Base-by-base conservation (phyloP, 2,797 vertebrate species). In the Prionace glauca region DNA sequence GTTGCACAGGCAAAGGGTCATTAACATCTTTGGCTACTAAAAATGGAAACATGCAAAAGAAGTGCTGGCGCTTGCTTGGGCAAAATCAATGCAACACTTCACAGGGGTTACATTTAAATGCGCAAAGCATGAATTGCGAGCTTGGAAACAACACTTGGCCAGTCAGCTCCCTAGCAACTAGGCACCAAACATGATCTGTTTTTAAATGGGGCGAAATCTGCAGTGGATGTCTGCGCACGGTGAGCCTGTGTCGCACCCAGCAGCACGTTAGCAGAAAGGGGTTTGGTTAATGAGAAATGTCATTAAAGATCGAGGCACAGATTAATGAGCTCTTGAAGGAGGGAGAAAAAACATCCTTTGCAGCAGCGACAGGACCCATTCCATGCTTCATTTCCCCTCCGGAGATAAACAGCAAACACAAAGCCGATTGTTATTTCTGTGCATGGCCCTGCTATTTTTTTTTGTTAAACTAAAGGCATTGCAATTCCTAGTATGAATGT, bases 81-180 rank as follows among this genome's bases (percentile, higher is more conserved):
- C 50, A 96, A 96, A 97, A 96, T 95, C 92, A 20, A 90, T 96
- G 4, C 0, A 91, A 96, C 96, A 96, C 96, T 96, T 79, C n/a
- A 95, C 95, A 86, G 86, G 96, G 96, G 96, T 95, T 96, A 90
- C 72, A 96, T 95, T 96, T 96, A 96, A 96, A 96, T 95, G 96
- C 92, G 72, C 84, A 69, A 79, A 86, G 50, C 60, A 69, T 62
- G 84, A 96, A 96, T 96, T 93, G 84, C 26, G 86, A 0, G 3
- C 96, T 95, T 96, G 90, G 96, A 97, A 97, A 96, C 95, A 96
- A 24, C 45, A 20, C 95, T 96, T 0, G 5, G 95, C 96, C 88
- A 96, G 96, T 95, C 90, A 95, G 96, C 96, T 32, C 86, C 97
- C 96, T 97, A 97, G 97, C 97, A 98, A 97, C 96, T 95, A 96